phyloP scores from a whole-genome alignment of 2,888 invertebrate species.

The Eilema depressum region DNA sequence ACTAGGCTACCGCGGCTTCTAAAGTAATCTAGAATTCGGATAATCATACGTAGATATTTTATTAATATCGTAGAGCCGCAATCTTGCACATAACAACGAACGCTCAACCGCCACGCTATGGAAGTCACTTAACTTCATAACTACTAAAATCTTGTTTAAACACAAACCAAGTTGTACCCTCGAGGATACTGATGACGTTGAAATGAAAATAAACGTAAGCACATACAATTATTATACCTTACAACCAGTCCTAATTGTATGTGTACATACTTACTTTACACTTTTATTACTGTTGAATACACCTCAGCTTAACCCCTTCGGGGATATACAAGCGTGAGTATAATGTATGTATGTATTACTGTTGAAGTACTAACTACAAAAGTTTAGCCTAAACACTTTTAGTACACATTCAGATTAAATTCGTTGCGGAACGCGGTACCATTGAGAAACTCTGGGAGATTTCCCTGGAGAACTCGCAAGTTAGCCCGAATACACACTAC shows the following conservation, averaged over 20 bases:
- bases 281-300: constrained; percentile 21
- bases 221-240: neutral
- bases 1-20: too few species aligned
- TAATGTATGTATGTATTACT: too few species aligned
- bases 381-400: constrained; percentile 41
- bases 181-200: neutral
- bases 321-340: too few species aligned
- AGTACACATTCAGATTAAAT: constrained; percentile 46
- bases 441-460: constrained; percentile 29
- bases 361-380: constrained; percentile 27
- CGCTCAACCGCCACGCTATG: too few species aligned
- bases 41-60: too few species aligned
- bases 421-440: constrained; percentile 39
- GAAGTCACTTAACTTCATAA: too few species aligned
- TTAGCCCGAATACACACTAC: constrained; percentile 14
- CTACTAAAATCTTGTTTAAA: neutral
- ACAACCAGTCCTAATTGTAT: neutral
- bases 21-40: too few species aligned
- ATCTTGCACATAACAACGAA: too few species aligned
- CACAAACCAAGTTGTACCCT: neutral
- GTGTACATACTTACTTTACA: neutral
- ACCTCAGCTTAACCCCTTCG: too few species aligned
- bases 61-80: too few species aligned
- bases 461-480: constrained; percentile 36
- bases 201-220: neutral